Conservation (phyloP, 2,888 invertebrate genomes). For the Thecophora atra region DNA sequence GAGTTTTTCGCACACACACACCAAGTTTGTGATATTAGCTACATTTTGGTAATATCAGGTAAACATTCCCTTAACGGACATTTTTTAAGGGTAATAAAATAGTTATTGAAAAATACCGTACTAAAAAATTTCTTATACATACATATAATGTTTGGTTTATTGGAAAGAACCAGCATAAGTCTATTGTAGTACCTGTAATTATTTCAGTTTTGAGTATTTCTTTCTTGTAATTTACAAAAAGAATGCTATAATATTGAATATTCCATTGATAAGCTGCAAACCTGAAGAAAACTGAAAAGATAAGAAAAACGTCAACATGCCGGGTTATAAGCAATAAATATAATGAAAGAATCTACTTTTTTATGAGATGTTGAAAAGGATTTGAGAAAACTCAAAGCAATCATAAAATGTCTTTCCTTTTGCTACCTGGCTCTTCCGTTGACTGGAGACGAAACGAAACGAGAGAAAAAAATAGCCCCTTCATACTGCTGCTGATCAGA, state of each 20-base stretch:
- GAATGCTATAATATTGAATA: background rate
- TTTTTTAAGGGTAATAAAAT: background rate
- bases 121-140: background rate
- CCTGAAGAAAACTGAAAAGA: conserved; percentile 41
- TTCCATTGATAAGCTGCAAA: conserved; percentile 19
- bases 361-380: conserved; percentile 44
- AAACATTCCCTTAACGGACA: no score
- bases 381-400: conserved; percentile 42
- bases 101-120: background rate
- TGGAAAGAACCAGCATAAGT: background rate
- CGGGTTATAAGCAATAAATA: conserved; percentile 55
- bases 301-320: conserved; percentile 61
- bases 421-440: conserved; percentile 15
- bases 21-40: background rate
- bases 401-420: conserved; percentile 53
- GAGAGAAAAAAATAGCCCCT: no score
- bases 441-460: background rate
- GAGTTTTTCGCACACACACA: background rate
- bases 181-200: no score
- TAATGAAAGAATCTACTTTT: conserved; percentile 32
- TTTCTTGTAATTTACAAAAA: background rate
- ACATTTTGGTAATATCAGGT: no score
- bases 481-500: conserved; percentile 11
- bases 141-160: background rate
- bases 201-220: no score